Evolutionary conservation across 2,113 vertebrate genomes (phyloP).

Genomic region (Xenopus tropicalis): UCB_Xtro_10.0 CM004451.2:37439001-37439500

Average conservation of each 20-base stretch:
- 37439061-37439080: no score
- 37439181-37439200: no score
- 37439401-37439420: constrained; percentile 9
- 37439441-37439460: not conserved
- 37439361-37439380: constrained; percentile 6
- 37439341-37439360: constrained; percentile 17
- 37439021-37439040: no score
- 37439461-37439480: not conserved
- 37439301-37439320: constrained; percentile 7
- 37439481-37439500: not conserved
- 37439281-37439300: constrained; percentile 23
- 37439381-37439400: constrained; percentile 15
- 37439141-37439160: no score
- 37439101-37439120: no score
- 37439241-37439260: constrained; percentile 6
- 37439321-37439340: constrained; percentile 17
- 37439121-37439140: no score
- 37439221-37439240: no score
- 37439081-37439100: no score
- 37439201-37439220: no score
- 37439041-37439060: no score
- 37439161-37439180: no score
- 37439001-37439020: no score
- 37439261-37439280: constrained; percentile 6
- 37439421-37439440: not conserved